Percentiles rank a stretch among this genome's conserved stretches.
phyloP scores from a whole-genome alignment of 2,888 invertebrate genomes.

The Drosophila peninsularis region DNA sequence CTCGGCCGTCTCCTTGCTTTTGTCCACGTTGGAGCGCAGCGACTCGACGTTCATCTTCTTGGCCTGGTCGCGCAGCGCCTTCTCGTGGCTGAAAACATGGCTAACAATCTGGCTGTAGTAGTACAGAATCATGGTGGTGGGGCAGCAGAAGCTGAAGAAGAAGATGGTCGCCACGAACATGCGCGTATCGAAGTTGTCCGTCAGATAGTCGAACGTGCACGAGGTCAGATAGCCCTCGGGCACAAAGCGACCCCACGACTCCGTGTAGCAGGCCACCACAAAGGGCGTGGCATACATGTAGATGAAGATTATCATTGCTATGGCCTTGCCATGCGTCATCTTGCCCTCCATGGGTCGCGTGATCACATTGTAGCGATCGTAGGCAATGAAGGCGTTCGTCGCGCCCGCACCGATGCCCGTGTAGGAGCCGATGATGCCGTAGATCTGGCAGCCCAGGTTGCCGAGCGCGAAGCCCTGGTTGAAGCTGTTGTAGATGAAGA shows the following conservation, averaged over 20 bases:
- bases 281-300: conserved; percentile 93
- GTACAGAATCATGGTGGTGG: conserved; percentile 91
- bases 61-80: conserved; percentile 86
- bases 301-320: conserved; percentile 89
- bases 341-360: conserved; percentile 93
- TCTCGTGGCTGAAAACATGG: conserved; percentile 94
- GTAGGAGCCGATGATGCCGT: conserved; percentile 90
- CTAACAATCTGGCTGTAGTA: conserved; percentile 94
- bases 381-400: conserved; percentile 94
- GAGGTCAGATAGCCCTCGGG: conserved; percentile 96
- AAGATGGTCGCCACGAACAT: conserved; percentile 92
- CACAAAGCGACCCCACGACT: conserved; percentile 94
- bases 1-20: conserved; percentile 87
- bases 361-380: conserved; percentile 92
- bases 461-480: conserved; percentile 91
- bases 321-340: conserved; percentile 91
- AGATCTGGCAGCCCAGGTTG: conserved; percentile 90
- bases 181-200: conserved; percentile 91
- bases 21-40: conserved; percentile 66
- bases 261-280: conserved; percentile 91
- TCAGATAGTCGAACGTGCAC: conserved; percentile 93
- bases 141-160: conserved; percentile 90
- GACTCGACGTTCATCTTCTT: conserved; percentile 73
- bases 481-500: conserved; percentile 89
- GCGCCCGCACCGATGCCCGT: conserved; percentile 92